A percentile compares a stretch with the other conserved stretches of the same genome.
phyloP scores from a whole-genome alignment of 2,888 invertebrate genomes.

The Tenthredo distinguenda region DNA sequence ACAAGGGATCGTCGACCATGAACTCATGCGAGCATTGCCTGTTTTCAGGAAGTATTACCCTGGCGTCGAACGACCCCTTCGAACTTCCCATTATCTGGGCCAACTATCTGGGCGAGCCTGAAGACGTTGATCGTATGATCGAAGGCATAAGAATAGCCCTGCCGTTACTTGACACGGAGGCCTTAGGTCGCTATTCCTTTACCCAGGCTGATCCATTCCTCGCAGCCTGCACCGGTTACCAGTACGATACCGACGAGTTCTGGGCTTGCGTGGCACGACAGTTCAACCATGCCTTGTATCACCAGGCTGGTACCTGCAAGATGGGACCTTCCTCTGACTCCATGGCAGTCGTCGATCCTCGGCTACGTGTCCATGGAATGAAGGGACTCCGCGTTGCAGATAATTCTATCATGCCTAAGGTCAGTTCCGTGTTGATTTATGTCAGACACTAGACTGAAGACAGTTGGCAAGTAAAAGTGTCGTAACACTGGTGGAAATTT shows the following conservation, averaged over 20 bases:
- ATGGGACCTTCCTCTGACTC: slow-evolving; percentile 87
- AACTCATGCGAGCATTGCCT: not conserved
- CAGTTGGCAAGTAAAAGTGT: no score
- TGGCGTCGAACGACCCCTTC: slow-evolving; percentile 85
- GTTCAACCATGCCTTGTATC: slow-evolving; percentile 89
- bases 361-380: not conserved
- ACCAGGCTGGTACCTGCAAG: slow-evolving; percentile 89
- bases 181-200: slow-evolving; percentile 65
- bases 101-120: slow-evolving; percentile 86
- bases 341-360: slow-evolving; percentile 85
- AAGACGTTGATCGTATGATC: slow-evolving; percentile 83
- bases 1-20: not conserved
- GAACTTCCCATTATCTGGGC: slow-evolving; percentile 86
- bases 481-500: no score
- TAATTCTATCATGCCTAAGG: slow-evolving; percentile 68
- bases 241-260: slow-evolving; percentile 81
- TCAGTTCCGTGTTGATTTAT: no score
- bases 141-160: slow-evolving; percentile 83
- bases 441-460: not conserved
- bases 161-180: slow-evolving; percentile 80
- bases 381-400: not conserved
- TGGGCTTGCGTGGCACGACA: slow-evolving; percentile 86
- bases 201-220: slow-evolving; percentile 47
- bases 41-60: slow-evolving; percentile 78
- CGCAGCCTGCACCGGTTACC: slow-evolving; percentile 60